Evolutionary conservation across 2,797 vertebrate genomes (phyloP).

Genomic region (Diplodus sargus): DNA sequence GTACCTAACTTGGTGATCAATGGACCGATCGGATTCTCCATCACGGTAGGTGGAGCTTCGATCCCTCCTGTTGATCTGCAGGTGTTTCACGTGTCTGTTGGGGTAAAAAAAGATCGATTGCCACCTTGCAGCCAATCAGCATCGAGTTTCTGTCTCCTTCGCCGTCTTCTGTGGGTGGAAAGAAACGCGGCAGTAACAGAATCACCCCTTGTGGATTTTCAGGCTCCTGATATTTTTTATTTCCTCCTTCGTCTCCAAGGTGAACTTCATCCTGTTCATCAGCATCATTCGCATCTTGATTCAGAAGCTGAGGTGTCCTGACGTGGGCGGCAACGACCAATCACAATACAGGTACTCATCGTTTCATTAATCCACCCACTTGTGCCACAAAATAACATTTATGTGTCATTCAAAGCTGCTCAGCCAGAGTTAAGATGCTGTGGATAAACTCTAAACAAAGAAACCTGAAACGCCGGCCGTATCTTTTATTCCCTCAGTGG

Average conservation of each 20-base stretch:
- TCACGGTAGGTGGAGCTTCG: slow-evolving; percentile 84
- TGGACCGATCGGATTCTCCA: slow-evolving; percentile 90
- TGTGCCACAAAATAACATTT: not conserved
- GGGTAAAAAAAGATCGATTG: too few species aligned
- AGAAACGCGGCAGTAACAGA: slow-evolving; percentile 5
- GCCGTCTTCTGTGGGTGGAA: not conserved
- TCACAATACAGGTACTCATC: slow-evolving; percentile 90
- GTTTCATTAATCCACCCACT: not conserved
- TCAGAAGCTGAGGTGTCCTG: slow-evolving; percentile 92
- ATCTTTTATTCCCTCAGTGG: slow-evolving; percentile 16
- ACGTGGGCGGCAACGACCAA: slow-evolving; percentile 90
- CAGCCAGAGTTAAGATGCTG: not conserved
- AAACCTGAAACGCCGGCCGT: not conserved
- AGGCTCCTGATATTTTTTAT: not conserved
- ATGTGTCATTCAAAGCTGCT: slow-evolving; percentile 12
- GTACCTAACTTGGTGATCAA: slow-evolving; percentile 92
- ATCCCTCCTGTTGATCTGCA: not conserved
- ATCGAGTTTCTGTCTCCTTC: too few species aligned
- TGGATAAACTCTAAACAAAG: not conserved
- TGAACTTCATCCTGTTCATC: slow-evolving; percentile 93
- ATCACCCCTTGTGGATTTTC: not conserved
- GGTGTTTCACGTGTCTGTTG: not conserved
- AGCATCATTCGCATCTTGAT: slow-evolving; percentile 92
- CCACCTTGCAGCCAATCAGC: too few species aligned
- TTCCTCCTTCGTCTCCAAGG: slow-evolving; percentile 75